These are phyloP conservation scores for Drosophila neocordata DNA, from an alignment of 1,140 invertebrate species.

Conservation along the genomic window DNA sequence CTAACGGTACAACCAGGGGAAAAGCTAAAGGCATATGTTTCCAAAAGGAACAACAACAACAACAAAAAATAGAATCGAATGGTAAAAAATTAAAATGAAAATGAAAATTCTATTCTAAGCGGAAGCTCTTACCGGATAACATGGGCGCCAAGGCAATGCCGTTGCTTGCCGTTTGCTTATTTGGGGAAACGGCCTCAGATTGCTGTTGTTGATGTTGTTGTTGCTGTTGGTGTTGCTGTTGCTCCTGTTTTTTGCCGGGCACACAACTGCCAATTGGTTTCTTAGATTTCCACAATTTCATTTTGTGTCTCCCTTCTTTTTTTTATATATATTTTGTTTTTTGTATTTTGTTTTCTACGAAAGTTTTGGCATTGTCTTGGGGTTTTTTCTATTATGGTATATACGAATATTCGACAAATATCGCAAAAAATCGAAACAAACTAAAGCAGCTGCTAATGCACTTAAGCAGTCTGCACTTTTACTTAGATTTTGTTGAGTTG, in stretches of 20 bases:
- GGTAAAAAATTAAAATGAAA: slow-evolving; percentile 15
- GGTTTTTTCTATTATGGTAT: not conserved
- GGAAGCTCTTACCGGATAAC: slow-evolving; percentile 70
- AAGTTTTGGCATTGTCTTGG: slow-evolving; percentile 1
- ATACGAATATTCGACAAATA: not conserved
- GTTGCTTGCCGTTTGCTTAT: slow-evolving; percentile 51
- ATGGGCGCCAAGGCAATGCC: slow-evolving; percentile 74
- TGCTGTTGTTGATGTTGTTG: slow-evolving; percentile 60
- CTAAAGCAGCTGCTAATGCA: slow-evolving; percentile 10
- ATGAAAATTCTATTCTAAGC: slow-evolving; percentile 10
- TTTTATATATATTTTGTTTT: slow-evolving; percentile 3
- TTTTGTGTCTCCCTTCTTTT: slow-evolving; percentile 29
- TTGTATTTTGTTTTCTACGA: slow-evolving; percentile 4
- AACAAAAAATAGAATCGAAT: slow-evolving; percentile 33
- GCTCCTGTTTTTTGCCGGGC: slow-evolving; percentile 58
- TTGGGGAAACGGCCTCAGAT: slow-evolving; percentile 8
- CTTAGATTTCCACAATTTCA: slow-evolving; percentile 81
- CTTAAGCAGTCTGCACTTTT: not conserved
- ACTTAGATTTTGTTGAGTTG: slow-evolving; percentile 4
- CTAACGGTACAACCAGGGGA: slow-evolving; percentile 28
- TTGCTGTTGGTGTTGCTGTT: slow-evolving; percentile 65
- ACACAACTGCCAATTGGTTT: slow-evolving; percentile 79
- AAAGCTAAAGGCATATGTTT: slow-evolving; percentile 21
- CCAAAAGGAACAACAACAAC: slow-evolving; percentile 22
- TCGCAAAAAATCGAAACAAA: slow-evolving; percentile 5